A percentile compares a stretch with the other conserved stretches of the same genome.
These are phyloP conservation scores for Loriculus beryllinus DNA, from an alignment of 2,797 vertebrate species.

Conservation along the genomic window DNA sequence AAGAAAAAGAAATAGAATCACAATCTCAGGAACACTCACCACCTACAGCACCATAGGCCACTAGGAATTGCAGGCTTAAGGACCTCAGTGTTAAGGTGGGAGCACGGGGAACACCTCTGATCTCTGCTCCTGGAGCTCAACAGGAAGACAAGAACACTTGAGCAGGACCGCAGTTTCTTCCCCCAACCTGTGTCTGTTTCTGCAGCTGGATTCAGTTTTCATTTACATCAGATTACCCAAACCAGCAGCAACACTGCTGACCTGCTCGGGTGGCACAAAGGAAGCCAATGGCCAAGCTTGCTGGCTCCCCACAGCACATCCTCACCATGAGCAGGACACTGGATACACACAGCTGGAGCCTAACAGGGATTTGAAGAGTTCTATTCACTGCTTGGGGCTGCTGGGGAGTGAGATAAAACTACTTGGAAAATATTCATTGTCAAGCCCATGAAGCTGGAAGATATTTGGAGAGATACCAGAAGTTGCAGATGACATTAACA, in stretches of 20 bases:
- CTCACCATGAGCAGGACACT: not conserved
- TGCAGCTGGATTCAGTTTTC: not conserved
- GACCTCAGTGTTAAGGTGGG: not conserved
- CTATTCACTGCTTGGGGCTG: not conserved
- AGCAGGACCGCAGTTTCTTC: not conserved
- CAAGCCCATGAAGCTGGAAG: not conserved
- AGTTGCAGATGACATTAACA: accelerated
- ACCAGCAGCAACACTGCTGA: not conserved
- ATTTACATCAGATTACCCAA: not conserved
- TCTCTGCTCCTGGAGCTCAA: not conserved
- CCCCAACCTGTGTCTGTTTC: not conserved
- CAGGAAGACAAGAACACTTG: not conserved
- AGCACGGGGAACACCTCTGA: accelerated
- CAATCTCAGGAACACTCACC: not conserved
- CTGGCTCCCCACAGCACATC: not conserved
- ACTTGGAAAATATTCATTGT: not conserved
- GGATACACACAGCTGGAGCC: not conserved
- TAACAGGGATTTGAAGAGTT: not conserved
- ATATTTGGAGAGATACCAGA: not conserved
- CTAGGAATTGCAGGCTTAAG: not conserved
- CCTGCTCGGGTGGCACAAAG: accelerated
- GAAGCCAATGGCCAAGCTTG: not conserved
- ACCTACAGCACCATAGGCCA: accelerated
- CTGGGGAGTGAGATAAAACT: not conserved
- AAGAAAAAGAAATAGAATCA: not conserved